Base-by-base conservation (phyloP, 1,140 invertebrate species). In the Papilio dardanus region DNA sequence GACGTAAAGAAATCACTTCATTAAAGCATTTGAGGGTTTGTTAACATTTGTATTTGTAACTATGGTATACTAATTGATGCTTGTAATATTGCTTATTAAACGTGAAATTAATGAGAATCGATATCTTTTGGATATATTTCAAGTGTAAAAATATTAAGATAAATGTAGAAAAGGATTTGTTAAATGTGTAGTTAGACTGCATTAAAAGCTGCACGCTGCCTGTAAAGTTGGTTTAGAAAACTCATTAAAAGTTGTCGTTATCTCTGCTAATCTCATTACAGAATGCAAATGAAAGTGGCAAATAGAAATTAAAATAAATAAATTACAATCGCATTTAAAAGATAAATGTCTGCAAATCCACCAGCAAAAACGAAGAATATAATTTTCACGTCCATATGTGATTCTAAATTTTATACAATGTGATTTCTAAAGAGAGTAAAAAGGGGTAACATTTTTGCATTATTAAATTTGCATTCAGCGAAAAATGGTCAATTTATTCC, bases 401-500 rank as follows among this genome's bases (percentile, higher is more conserved):
- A 62, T 62, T 24, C 54, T 28, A 54, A 24, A 54, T 54, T 54
- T 54, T 54, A 54, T 54, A 24, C 50, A 54, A 54, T 54, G 50
- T 54, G 50, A 54, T 54, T 54, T 54, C 50, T 54, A 21, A 24
- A 54, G 21, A 54, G 24, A 62, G 54, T 62, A 62, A 62, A 62
- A 62, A 62, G 24, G 54, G 54, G 24, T 28, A 62, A 28, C 54
- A 14, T 62, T 62, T 62, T 62, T 62, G 54, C 54, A 62, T 62
- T 62, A 62, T 62, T 62, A 62, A 62, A 62, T 62, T 62, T 62
- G 54, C 54, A 62, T 62, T 62, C 54, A 62, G 54, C 8, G 54
- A 62, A 62, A 62, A 62, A 62, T 62, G 54, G 54, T 62, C 54
- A 62, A 62, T 62, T 62, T 62, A 62, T 62, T 62, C 54, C 24